These are phyloP conservation scores for Hucho hucho DNA, from an alignment of 2,113 vertebrate genomes.

Conservation along the genomic window DNA sequence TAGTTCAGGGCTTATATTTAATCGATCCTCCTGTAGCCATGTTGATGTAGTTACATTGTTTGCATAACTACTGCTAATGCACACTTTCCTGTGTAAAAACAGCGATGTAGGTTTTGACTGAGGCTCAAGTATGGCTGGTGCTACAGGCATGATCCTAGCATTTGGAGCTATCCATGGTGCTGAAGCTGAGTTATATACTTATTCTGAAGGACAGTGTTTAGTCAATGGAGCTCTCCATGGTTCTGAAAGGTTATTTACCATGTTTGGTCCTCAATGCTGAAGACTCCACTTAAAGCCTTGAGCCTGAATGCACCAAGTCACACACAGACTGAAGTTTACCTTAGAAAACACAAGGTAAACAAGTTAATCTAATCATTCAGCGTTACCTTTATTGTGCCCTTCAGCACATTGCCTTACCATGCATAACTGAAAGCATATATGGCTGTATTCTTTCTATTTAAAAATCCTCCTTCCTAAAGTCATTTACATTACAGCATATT, in stretches of 20 bases:
- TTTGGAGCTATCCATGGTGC: neutral
- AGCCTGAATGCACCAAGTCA: neutral
- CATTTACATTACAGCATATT: no score
- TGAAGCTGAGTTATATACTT: neutral
- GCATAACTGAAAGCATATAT: no score
- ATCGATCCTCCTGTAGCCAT: no score
- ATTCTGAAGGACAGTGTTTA: conserved; percentile 39
- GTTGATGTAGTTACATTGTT: no score
- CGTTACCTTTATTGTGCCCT: neutral
- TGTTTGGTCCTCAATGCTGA: neutral
- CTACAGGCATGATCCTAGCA: neutral
- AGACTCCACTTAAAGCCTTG: neutral
- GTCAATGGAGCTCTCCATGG: conserved; percentile 50
- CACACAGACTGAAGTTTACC: neutral
- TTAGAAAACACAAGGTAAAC: neutral
- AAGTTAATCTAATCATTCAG: neutral
- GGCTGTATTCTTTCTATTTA: neutral
- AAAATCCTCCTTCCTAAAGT: no score
- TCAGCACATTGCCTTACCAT: neutral
- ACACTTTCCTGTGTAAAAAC: neutral
- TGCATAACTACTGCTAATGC: no score
- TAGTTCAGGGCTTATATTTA: no score
- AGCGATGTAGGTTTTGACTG: neutral
- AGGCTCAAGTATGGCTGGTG: no score
- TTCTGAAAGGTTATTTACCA: conserved; percentile 37